Percentiles rank a stretch among this genome's conserved stretches.
Conservation (phyloP, 2,888 invertebrate genomes). For the Lasioglossum calceatum region DNA sequence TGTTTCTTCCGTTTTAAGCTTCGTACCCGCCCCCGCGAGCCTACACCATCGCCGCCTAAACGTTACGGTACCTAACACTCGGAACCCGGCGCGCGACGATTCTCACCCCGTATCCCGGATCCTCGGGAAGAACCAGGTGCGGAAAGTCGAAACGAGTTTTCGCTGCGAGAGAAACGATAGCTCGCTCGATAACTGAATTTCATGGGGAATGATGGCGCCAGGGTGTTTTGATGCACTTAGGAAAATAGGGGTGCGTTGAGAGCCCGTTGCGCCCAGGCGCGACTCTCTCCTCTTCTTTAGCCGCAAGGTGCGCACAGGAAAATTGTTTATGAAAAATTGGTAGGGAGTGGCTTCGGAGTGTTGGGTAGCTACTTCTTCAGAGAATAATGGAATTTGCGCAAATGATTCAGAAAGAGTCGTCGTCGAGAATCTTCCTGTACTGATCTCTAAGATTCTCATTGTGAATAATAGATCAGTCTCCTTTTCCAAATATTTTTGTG, state of each 20-base stretch:
- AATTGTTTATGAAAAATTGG: not conserved
- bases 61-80: not conserved
- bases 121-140: not conserved
- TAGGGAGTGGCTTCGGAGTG: too few relatives aligned
- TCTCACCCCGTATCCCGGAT: not conserved
- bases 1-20: conserved; percentile 15
- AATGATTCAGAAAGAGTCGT: too few relatives aligned
- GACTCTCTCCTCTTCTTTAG: not conserved
- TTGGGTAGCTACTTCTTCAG: too few relatives aligned
- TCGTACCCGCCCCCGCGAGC: not conserved
- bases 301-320: not conserved
- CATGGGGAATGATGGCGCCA: not conserved
- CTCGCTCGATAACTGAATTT: conserved; percentile 5
- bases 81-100: not conserved
- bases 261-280: not conserved
- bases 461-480: too few relatives aligned
- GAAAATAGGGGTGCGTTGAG: not conserved
- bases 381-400: too few relatives aligned
- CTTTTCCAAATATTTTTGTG: too few relatives aligned
- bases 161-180: conserved; percentile 23
- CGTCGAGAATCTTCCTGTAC: too few relatives aligned
- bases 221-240: conserved; percentile 5
- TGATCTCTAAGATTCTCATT: too few relatives aligned
- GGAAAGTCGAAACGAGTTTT: conserved; percentile 34
- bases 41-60: conserved; percentile 1